A percentile compares a stretch with the other conserved stretches of the same genome.
Evolutionary conservation across 1,140 invertebrate species (phyloP).

Genomic region (Nymphalis io): DNA sequence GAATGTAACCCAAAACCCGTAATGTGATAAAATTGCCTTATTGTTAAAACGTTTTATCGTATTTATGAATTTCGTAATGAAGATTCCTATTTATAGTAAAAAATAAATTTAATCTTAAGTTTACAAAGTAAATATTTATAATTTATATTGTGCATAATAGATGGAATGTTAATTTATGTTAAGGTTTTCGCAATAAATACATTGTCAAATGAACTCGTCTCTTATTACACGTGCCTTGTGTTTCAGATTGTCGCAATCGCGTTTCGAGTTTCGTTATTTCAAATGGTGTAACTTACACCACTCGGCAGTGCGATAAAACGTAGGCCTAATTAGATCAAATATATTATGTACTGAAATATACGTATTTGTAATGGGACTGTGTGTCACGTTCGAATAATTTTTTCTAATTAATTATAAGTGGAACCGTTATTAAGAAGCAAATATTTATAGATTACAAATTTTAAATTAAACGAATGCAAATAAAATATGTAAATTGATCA

Average conservation of each 20-base stretch:
- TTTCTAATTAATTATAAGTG: no score
- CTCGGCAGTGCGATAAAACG: neutral
- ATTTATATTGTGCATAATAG: constrained; percentile 44
- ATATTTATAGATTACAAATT: no score
- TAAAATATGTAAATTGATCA: no score
- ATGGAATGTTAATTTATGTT: constrained; percentile 49
- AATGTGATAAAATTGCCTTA: constrained; percentile 61
- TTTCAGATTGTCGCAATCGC: constrained; percentile 13
- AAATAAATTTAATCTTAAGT: constrained; percentile 33
- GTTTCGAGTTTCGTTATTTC: neutral
- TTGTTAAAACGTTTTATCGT: constrained; percentile 41
- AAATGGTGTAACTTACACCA: neutral
- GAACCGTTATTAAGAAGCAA: no score
- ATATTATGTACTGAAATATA: neutral
- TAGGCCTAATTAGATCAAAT: constrained; percentile 6
- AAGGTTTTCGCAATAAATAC: constrained; percentile 58
- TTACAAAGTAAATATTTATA: constrained; percentile 54
- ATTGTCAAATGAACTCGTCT: constrained; percentile 41
- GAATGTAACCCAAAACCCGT: constrained; percentile 29
- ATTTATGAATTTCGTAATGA: constrained; percentile 38
- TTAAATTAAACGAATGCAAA: no score
- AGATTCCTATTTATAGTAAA: constrained; percentile 40
- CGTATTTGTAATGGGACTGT: no score
- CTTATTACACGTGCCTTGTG: constrained; percentile 13
- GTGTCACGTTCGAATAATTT: no score